Base-by-base conservation (phyloP, 1,140 invertebrate species). In the Halesus radiatus region DNA sequence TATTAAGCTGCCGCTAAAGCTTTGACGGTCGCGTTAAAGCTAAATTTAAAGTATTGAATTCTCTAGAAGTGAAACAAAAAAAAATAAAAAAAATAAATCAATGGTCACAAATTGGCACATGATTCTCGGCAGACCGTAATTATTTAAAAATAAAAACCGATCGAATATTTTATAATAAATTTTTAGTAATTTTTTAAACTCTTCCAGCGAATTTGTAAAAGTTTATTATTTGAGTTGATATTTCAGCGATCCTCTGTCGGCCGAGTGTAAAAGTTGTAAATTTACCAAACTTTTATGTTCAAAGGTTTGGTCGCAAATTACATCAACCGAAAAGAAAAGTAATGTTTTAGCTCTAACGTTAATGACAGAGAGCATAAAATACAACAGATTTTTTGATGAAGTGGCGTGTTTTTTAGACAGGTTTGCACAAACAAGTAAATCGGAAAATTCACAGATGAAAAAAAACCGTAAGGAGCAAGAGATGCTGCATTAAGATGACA, bases 181-280 rank as follows among this genome's bases (percentile, higher is more conserved):
- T n/a, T n/a, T n/a, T 56, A 54, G 70, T 26, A 37, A 26, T 77
- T 77, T 77, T 76, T 76, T 56, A 76, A 62, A 37, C 53, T 20
- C 29, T 76, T 76, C 74, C 74, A 76, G 62, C 74, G 56, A 56
- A 60, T 62, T 62, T 62, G 74, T 56, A 76, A 76, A 54, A 76
- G 73, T 76, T 58, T 76, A 76, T 76, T 76, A 58, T 76, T 45
- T 10, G 23, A 52, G n/a, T 72, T 72, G 68, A 72, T 72, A 45
- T 72, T 72, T 72, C 18, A 50, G 23, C 32, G 16, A 20, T 72
- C 18, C 22, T 50, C 45, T 50, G 32, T 50, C 32, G 52, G 68
- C 37, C 10, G 20, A 72, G 29, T 18, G 45, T 37, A 16, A 66
- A 66, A 32, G 29, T 16, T 66, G 16, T 3, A 66, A 29, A 66